Evolutionary conservation across 2,797 vertebrate species (phyloP), one percentile per base, ranked within the genome.

Genomic region (Enteromius paludinosus): DNA sequence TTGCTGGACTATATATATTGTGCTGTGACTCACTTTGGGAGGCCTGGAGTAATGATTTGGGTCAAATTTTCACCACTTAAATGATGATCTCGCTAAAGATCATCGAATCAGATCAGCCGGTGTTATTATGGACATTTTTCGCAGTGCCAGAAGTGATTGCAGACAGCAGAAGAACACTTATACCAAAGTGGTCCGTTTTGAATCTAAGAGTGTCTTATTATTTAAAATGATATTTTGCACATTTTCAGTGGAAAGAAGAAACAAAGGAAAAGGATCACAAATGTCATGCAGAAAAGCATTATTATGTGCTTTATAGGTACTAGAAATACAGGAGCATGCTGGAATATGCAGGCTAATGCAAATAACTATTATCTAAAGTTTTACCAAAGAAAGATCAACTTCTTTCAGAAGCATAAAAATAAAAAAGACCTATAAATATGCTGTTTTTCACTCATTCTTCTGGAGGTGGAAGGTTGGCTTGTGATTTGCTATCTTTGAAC

Each of bases 1-100:
- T 79, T 33, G 12, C 75, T 41, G 33, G 43, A 49, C 41, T 45
- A 52, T 65, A 33, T 76, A 78, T 47, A 66, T 66, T 54, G 45
- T 1, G 38, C 14, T 12, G 30, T 66, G 30, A 66, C 9, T 66
- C 45, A 78, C 14, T 66, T 68, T 38, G 30, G 47, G 45, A 66
- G 28, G 59, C 38, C 17, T 45, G 17, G 8, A 25, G 47, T 28
- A 11, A 56, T 52, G 23, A 70, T 79, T 41, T 9, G 6, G 15
- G 61, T 65, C 18, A 65, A 14, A 65, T 49, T 20, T 78, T 14
- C 5, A 5, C 38, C 43, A 49, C 17, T 56, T 56, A 41, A 68
- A 54, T 20, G 7, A 15, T 41, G 3, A 35, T 12, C 20, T 65
- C 7, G 23, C 17, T 20, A 9, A 47, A 49, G 62, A 49, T 79